Percentiles rank a stretch among this genome's conserved stretches.
phyloP scores from a whole-genome alignment of 2,113 vertebrate species.

The Nestor notabilis region DNA sequence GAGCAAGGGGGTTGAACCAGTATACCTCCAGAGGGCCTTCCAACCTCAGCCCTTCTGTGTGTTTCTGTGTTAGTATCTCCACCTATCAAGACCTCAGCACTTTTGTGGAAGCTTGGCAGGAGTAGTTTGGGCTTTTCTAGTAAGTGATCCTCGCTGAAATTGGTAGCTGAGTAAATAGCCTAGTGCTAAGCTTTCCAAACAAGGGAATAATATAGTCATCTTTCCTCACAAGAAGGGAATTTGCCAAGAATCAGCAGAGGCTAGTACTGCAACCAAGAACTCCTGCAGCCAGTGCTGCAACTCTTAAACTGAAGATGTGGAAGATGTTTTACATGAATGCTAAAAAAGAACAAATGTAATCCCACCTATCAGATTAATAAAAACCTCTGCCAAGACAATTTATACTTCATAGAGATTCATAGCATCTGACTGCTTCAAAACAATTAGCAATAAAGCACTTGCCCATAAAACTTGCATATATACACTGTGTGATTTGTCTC shows the following conservation, averaged over 20 bases:
- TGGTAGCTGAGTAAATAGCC: neutral
- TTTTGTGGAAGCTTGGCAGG: neutral
- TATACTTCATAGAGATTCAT: neutral
- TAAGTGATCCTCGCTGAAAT: neutral
- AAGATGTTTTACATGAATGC: neutral
- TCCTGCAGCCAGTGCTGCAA: neutral
- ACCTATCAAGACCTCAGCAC: neutral
- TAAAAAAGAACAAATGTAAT: neutral
- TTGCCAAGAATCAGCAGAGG: neutral
- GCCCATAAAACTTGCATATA: neutral
- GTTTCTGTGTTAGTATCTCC: neutral
- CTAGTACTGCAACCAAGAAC: neutral
- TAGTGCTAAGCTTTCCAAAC: neutral
- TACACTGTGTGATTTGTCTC: neutral
- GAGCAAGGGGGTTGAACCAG: neutral
- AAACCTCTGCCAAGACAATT: neutral
- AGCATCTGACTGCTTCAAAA: neutral
- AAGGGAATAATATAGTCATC: neutral
- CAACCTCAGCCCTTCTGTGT: neutral
- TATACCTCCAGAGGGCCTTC: neutral
- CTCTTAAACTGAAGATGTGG: neutral
- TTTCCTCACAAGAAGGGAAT: neutral
- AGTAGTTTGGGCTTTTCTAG: neutral
- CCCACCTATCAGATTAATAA: neutral
- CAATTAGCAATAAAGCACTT: neutral